Evolutionary conservation across 1,140 invertebrate genomes (phyloP), one percentile per base, ranked within the genome.

Genomic region (Cotesia typhae): DNA sequence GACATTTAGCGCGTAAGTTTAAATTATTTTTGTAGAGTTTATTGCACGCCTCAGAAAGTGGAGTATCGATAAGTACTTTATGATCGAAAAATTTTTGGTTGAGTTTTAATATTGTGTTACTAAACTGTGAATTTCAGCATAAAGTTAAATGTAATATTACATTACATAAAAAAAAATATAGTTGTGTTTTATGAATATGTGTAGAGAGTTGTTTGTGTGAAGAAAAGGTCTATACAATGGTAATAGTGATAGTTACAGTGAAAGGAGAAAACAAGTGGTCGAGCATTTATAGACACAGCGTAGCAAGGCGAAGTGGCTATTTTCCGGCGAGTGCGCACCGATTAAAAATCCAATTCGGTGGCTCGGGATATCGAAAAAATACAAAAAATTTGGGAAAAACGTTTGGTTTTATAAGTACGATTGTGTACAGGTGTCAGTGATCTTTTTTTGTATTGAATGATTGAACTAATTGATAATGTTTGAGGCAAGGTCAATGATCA

Each of bases 291-390:
- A 79, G 79, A 83, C 75, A 72, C 80, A 76, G 65, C 76, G 74
- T 76, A 81, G 79, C 79, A 75, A 79, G 72, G 76, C 82, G 76
- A 83, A 86, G 83, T 86, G 84, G 84, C 84, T 86, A 87, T 87
- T 87, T 87, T 86, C 84, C 85, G 79, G 79, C 84, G 83, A 87
- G 78, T 87, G 85, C 82, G 78, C 83, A 79, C 80, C 83, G 85
- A 87, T 87, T 86, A 87, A 87, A 85, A 85, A 85, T 85, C 82
- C 82, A 82, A 86, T 84, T 81, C 72, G 70, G 71, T 70, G 60
- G 70, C 65, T 60, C 65, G 41, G 70, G 38, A 47, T 47, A 70
- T 10, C 28, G 52, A 53, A 37, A 63, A 37, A 67, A 64, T 71
- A 47, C 59, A 70, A 65, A 71, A 53, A 69, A 47, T 51, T 61